Base-by-base conservation (phyloP, 2,888 invertebrate species). In the Leucoma salicis region DNA sequence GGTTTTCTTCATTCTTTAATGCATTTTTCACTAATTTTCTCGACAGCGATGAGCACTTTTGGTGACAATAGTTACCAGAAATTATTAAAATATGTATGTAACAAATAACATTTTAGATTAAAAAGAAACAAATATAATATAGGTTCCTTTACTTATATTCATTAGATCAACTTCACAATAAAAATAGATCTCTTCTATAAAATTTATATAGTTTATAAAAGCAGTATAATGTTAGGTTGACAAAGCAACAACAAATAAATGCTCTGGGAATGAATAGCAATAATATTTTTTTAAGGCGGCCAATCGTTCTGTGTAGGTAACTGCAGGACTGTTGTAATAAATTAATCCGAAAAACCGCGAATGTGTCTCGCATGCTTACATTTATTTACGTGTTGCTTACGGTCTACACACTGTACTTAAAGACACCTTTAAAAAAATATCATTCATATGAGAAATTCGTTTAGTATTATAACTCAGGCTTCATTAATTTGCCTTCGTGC, bases 11-110 rank as follows among this genome's bases (percentile, higher is more conserved):
- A 83, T 87, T 86, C 84, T 90, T 90, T 90, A 90, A 90, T 90
- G 90, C 90, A 86, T 86, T 89, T 59, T 90, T 89, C 77, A 82
- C 89, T 90, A 90, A 89, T 85, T 87, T 88, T 89, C 84, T 89
- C 87, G 92, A 92, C 91, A 92, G 92, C 92, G 91, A 91, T 92
- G 92, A 92, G 92, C 92, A 92, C 92, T 92, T 92, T 92, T 91
- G 92, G 92, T 92, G 92, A 92, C 92, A 92, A 86, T 85, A 89
- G 88, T 81, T 86, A 86, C 82, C 82, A 86, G 85, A 86, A 86
- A 84, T 83, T 71, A 86, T 76, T 82, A 78, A 78, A 82, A 78
- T 77, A 76, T 75, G 66, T 76, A 76, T 75, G 66, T 77, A 81
- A 78, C 80, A 82, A 82, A 80, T 77, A 86, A 85, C 84, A 84